A percentile compares a stretch with the other conserved stretches of the same genome.
Conservation (phyloP, 37 sponge, comb jelly and placozoan species). For the Crambe crambe region DNA sequence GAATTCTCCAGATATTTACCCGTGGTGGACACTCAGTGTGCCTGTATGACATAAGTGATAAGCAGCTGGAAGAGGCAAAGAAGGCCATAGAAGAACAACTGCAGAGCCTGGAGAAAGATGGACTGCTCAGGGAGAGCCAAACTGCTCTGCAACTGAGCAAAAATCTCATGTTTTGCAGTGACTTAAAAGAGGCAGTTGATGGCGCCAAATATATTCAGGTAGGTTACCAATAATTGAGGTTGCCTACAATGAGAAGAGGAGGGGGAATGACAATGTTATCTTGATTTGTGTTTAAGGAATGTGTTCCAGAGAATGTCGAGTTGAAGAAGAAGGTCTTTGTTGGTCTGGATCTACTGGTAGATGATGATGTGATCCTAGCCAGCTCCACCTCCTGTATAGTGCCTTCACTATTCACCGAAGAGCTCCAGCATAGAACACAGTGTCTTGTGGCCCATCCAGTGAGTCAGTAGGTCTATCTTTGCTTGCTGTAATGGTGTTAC, state of each 20-base stretch:
- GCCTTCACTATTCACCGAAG: conserved; percentile 79
- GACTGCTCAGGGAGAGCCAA: conserved; percentile 61
- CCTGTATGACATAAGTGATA: conserved; percentile 70
- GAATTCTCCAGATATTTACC: conserved; percentile 62
- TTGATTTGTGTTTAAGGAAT: conserved; percentile 56
- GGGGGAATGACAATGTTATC: background rate
- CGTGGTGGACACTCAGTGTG: conserved; percentile 69
- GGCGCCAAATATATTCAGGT: conserved; percentile 87
- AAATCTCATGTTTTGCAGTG: conserved; percentile 19
- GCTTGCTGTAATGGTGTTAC: background rate
- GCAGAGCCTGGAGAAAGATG: conserved; percentile 52
- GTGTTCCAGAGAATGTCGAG: conserved; percentile 88
- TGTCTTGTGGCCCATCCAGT: conserved; percentile 96
- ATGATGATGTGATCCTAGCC: conserved; percentile 70
- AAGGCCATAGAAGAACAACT: conserved; percentile 57
- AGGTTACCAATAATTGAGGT: no score
- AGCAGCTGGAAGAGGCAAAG: conserved; percentile 71
- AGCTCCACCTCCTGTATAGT: conserved; percentile 94
- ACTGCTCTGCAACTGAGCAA: conserved; percentile 45
- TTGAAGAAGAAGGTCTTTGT: conserved; percentile 86
- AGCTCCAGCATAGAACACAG: conserved; percentile 70
- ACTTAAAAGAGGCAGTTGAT: conserved; percentile 64
- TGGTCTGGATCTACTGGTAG: conserved; percentile 66
- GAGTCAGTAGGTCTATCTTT: conserved; percentile 8
- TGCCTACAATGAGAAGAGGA: background rate